A percentile compares a stretch with the other conserved stretches of the same genome.
Conservation (phyloP, 2,797 vertebrate species). For the Hapalemur alaotrensis region DNA sequence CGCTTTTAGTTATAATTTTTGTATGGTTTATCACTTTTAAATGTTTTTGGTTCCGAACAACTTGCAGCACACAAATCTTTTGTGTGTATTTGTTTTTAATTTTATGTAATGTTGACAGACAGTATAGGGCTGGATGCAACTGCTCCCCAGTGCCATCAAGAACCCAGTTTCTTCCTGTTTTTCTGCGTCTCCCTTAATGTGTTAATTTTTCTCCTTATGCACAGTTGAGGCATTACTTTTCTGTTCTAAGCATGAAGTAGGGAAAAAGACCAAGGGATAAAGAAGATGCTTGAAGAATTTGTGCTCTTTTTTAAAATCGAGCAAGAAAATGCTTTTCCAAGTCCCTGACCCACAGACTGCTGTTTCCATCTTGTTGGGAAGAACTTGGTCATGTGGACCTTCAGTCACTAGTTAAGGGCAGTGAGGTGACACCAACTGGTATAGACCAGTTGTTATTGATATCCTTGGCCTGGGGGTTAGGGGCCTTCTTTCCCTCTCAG, state of each 20-base stretch:
- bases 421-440: neutral
- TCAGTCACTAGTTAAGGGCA: neutral
- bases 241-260: neutral
- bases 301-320: neutral
- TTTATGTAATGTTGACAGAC: neutral
- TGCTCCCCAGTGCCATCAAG: neutral
- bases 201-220: neutral
- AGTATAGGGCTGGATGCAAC: no score
- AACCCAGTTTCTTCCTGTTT: neutral
- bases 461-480: neutral
- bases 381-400: neutral
- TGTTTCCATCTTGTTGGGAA: neutral
- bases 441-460: neutral
- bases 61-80: neutral
- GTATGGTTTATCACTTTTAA: neutral
- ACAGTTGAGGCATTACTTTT: neutral
- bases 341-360: neutral
- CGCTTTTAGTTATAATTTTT: neutral
- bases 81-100: neutral
- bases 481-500: neutral
- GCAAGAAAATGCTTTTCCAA: neutral
- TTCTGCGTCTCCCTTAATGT: neutral
- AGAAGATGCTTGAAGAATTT: neutral
- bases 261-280: neutral
- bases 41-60: neutral